Evolutionary conservation across 2,797 vertebrate species (phyloP).

Genomic region (Lepidocolaptes lacrymiger): DNA sequence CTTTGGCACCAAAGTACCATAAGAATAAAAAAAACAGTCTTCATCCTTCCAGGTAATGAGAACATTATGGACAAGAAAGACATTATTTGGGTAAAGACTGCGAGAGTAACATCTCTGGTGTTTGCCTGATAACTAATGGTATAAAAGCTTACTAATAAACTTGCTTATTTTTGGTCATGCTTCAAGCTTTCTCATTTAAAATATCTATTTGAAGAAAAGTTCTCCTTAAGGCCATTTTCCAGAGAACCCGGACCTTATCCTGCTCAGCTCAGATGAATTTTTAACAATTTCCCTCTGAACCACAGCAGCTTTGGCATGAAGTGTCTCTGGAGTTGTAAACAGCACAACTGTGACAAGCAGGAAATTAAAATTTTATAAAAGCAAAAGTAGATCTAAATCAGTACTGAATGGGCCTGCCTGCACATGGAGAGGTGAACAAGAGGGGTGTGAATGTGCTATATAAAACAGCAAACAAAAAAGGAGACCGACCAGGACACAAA

Average conservation of each 20-base stretch:
- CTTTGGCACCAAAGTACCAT: background rate
- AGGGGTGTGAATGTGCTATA: background rate
- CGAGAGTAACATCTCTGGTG: background rate
- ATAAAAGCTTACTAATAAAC: slow-evolving; percentile 13
- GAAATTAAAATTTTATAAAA: slow-evolving; percentile 60
- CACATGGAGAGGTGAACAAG: background rate
- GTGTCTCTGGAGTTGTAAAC: slow-evolving; percentile 57
- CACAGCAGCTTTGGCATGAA: background rate
- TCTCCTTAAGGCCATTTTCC: slow-evolving; percentile 15
- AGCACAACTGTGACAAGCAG: slow-evolving; percentile 14
- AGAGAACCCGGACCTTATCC: background rate
- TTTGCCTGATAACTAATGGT: background rate
- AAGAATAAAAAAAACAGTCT: background rate
- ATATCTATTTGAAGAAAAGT: background rate
- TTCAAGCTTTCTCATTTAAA: background rate
- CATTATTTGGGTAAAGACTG: background rate
- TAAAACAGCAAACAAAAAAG: background rate
- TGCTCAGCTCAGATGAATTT: slow-evolving; percentile 20
- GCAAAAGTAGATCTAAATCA: slow-evolving; percentile 38
- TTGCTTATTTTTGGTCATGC: background rate
- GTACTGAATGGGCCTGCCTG: background rate
- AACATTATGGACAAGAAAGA: background rate
- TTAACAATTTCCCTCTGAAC: slow-evolving; percentile 23
- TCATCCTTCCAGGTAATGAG: background rate
- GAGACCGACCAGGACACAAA: background rate